Percentiles rank a stretch among this genome's conserved stretches.
Evolutionary conservation across 2,888 invertebrate genomes (phyloP).

Genomic region (Chironomus riparius): DNA sequence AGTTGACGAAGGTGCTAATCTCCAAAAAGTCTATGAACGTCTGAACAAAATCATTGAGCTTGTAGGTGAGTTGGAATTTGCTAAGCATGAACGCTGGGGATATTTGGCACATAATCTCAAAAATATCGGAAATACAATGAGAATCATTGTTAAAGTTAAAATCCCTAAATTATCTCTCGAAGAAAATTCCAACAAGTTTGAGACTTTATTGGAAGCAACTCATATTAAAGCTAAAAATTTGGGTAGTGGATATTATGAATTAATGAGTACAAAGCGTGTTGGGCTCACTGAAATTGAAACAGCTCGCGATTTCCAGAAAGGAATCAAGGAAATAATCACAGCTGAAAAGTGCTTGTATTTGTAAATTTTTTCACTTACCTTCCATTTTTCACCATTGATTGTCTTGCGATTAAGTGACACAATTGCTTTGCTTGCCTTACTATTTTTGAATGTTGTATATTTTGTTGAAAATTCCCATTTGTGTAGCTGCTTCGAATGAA

Average conservation of each 20-base stretch:
- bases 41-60: constrained; percentile 44
- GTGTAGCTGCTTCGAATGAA: constrained; percentile 17
- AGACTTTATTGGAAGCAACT: constrained; percentile 48
- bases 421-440: constrained; percentile 12
- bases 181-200: constrained; percentile 41
- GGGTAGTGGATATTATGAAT: constrained; percentile 53
- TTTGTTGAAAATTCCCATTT: constrained; percentile 25
- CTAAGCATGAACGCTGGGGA: constrained; percentile 53
- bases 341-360: constrained; percentile 42
- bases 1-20: constrained; percentile 54
- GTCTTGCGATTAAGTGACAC: constrained; percentile 19
- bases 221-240: constrained; percentile 47
- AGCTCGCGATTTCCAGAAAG: constrained; percentile 51
- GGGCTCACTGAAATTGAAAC: constrained; percentile 55
- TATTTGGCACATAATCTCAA: constrained; percentile 61
- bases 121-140: constrained; percentile 61
- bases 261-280: constrained; percentile 54
- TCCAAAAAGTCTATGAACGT: constrained; percentile 48
- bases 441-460: constrained; percentile 13
- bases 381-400: constrained; percentile 13
- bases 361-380: constrained; percentile 10
- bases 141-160: constrained; percentile 56
- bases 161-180: constrained; percentile 50
- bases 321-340: constrained; percentile 50
- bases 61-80: constrained; percentile 49